These are phyloP conservation scores for Misgurnus mizolepis DNA, from an alignment of 2,113 vertebrate species.

Conservation along the genomic window DNA sequence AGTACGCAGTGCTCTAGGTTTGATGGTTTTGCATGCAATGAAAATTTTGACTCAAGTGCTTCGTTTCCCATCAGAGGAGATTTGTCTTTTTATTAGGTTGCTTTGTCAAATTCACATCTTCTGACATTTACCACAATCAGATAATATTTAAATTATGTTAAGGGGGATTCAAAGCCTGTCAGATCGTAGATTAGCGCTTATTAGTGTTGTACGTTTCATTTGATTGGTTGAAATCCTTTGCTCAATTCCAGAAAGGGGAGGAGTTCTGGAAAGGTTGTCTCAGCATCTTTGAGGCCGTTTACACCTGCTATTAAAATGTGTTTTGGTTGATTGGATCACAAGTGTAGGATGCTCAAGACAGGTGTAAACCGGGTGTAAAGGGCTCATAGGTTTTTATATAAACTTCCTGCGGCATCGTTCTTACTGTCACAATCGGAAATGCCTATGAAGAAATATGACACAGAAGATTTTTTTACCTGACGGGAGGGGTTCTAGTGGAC, in stretches of 20 bases:
- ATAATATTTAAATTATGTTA: neutral
- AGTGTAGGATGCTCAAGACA: too few relatives aligned
- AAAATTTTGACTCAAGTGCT: constrained; percentile 7
- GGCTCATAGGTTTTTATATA: too few relatives aligned
- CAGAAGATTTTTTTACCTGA: too few relatives aligned
- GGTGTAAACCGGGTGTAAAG: too few relatives aligned
- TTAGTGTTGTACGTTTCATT: neutral
- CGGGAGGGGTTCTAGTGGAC: too few relatives aligned
- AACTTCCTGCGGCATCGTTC: too few relatives aligned
- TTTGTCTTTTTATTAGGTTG: neutral
- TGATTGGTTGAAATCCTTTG: constrained; percentile 16
- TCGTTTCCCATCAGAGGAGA: neutral
- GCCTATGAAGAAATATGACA: too few relatives aligned
- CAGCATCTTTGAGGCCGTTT: neutral
- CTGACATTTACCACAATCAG: neutral
- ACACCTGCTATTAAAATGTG: too few relatives aligned
- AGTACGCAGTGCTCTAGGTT: neutral
- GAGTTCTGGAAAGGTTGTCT: neutral
- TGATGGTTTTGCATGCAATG: neutral
- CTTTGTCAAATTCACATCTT: neutral
- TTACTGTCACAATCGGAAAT: too few relatives aligned
- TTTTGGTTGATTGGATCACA: too few relatives aligned
- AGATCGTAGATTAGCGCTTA: neutral
- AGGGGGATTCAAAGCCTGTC: neutral
- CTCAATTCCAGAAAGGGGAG: constrained; percentile 24